Evolutionary conservation across 2,888 invertebrate species (phyloP).

Genomic region (Drosophila macrothrix): DNA sequence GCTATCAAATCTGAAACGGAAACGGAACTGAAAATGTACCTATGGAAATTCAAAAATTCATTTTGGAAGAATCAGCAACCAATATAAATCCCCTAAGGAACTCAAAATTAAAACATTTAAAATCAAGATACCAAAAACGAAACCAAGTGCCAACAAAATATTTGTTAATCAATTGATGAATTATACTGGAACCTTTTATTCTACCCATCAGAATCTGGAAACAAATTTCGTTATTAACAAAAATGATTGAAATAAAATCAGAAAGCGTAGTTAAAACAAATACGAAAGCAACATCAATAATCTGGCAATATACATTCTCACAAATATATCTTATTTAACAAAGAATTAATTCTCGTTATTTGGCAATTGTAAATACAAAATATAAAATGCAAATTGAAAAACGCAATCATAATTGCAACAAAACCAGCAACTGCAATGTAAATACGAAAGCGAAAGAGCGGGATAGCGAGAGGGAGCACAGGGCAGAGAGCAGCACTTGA

Average conservation of each 20-base stretch:
- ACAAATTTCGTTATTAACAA: background rate
- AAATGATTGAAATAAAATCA: background rate
- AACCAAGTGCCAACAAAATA: background rate
- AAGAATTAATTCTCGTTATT: conserved; percentile 36
- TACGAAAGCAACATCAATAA: background rate
- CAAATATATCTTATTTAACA: conserved; percentile 30
- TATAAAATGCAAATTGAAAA: conserved; percentile 56
- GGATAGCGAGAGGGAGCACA: background rate
- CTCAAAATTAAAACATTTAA: background rate
- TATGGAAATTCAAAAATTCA: background rate
- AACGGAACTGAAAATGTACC: background rate
- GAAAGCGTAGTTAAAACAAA: background rate
- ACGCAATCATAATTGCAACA: conserved; percentile 50
- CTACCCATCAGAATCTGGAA: background rate
- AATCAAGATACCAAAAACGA: background rate
- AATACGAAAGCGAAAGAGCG: conserved; percentile 23
- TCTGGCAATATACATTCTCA: conserved; percentile 5
- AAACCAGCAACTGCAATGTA: conserved; percentile 23
- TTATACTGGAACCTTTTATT: background rate
- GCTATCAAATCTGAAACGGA: background rate
- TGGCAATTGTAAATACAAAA: conserved; percentile 29
- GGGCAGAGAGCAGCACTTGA: conserved; percentile 28
- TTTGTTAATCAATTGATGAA: background rate
- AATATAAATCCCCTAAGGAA: background rate
- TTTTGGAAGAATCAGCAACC: background rate